Evolutionary conservation across 2,797 vertebrate species (phyloP).

Genomic region (Neopelma chrysocephalum): DNA sequence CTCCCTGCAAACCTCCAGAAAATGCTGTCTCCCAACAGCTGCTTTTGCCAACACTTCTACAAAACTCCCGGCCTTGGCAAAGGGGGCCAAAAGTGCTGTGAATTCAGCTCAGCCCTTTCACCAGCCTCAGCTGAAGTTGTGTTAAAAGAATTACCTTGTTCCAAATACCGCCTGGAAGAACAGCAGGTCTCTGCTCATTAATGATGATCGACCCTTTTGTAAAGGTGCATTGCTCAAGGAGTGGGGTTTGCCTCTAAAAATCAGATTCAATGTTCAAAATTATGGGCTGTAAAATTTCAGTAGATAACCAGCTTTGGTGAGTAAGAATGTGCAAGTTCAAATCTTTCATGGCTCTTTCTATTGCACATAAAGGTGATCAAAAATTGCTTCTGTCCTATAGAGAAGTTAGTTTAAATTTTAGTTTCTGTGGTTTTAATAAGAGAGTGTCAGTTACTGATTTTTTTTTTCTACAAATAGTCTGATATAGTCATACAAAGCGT

Average conservation of each 20-base stretch:
- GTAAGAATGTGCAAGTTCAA: background rate
- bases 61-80: background rate
- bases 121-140: background rate
- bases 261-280: background rate
- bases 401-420: background rate
- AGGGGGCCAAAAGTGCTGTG: background rate
- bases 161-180: background rate
- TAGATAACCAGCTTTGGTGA: background rate
- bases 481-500: background rate
- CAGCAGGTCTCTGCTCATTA: background rate
- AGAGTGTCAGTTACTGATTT: background rate
- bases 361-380: background rate
- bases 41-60: background rate
- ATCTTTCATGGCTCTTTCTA: fast-evolving
- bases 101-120: background rate
- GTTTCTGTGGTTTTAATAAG: background rate
- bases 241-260: background rate
- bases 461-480: background rate
- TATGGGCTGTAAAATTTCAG: background rate
- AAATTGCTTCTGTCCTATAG: background rate
- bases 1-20: background rate
- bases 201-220: background rate
- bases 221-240: background rate
- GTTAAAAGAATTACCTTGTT: background rate
- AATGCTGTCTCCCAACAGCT: background rate